phyloP scores from a whole-genome alignment of 2,797 vertebrate species.

The Bryconaethiops microstoma region DNA sequence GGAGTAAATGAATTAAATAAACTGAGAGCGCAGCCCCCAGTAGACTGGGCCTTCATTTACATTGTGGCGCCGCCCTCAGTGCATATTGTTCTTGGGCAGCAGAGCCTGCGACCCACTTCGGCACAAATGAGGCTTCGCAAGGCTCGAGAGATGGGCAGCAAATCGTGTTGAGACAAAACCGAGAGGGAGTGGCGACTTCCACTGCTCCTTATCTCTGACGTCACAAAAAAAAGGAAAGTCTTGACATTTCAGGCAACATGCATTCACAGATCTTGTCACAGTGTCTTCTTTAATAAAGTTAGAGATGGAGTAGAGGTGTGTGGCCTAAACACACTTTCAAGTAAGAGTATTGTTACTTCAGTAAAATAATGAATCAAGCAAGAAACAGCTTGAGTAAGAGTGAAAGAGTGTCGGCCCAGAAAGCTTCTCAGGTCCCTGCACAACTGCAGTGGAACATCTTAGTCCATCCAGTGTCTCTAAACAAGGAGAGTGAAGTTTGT shows the following conservation, averaged over 20 bases:
- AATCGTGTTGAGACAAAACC: constrained; percentile 52
- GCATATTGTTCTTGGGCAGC: constrained; percentile 77
- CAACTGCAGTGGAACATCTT: neutral
- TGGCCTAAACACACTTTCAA: neutral
- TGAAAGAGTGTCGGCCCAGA: neutral
- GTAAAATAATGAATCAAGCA: neutral
- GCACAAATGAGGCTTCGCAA: constrained; percentile 75
- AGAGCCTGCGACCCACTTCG: constrained; percentile 77
- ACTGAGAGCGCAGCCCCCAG: constrained; percentile 71
- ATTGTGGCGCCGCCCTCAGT: constrained; percentile 69
- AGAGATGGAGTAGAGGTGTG: neutral
- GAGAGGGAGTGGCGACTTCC: constrained; percentile 48
- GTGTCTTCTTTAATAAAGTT: neutral
- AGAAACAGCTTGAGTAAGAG: neutral
- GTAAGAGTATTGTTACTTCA: neutral
- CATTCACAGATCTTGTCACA: constrained; percentile 35
- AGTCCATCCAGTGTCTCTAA: neutral
- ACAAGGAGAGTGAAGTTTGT: neutral
- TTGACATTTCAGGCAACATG: too few relatives aligned
- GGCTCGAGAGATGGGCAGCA: constrained; percentile 67
- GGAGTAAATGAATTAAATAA: constrained; percentile 70
- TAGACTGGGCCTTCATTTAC: constrained; percentile 76
- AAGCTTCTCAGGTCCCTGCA: neutral
- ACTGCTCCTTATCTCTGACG: neutral
- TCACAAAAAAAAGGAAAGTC: constrained; percentile 6